A percentile compares a stretch with the other conserved stretches of the same genome.
These are phyloP conservation scores for Muscina levida DNA, from an alignment of 2,888 invertebrate species.

Conservation along the genomic window DNA sequence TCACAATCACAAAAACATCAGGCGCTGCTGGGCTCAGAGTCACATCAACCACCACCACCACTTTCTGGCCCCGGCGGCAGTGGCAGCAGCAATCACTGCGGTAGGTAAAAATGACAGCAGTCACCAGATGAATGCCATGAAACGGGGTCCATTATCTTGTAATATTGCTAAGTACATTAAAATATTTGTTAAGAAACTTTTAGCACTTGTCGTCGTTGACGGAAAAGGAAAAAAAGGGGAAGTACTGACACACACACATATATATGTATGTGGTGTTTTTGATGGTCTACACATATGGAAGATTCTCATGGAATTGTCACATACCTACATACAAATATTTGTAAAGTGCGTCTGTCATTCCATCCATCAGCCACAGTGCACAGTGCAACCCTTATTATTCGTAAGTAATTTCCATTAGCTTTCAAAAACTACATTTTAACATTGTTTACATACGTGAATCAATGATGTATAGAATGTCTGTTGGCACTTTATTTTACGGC, in stretches of 20 bases:
- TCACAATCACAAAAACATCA: conserved; percentile 14
- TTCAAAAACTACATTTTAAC: conserved; percentile 14
- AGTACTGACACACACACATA: background rate
- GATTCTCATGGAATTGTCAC: conserved; percentile 17
- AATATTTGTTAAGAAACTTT: conserved; percentile 38
- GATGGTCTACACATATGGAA: conserved; percentile 3
- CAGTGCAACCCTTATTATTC: conserved; percentile 24
- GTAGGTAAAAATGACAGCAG: conserved; percentile 56
- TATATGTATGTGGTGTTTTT: background rate
- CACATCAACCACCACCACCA: conserved; percentile 57
- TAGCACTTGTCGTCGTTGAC: conserved; percentile 47
- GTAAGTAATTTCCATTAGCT: conserved; percentile 37
- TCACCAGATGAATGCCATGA: conserved; percentile 11
- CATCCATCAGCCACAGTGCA: conserved; percentile 1
- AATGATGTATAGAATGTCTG: conserved; percentile 21
- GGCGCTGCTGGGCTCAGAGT: background rate
- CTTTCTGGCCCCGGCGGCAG: conserved; percentile 34
- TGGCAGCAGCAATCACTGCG: conserved; percentile 47
- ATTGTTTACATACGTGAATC: conserved; percentile 19
- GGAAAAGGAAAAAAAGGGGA: conserved; percentile 1
- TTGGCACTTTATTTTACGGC: conserved; percentile 16
- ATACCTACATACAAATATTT: background rate
- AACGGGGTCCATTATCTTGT: conserved; percentile 56
- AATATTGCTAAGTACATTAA: conserved; percentile 43
- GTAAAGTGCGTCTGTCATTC: conserved; percentile 2